A percentile compares a stretch with the other conserved stretches of the same genome.
phyloP scores from a whole-genome alignment of 2,888 invertebrate species.

The Phaedon cochleariae region DNA sequence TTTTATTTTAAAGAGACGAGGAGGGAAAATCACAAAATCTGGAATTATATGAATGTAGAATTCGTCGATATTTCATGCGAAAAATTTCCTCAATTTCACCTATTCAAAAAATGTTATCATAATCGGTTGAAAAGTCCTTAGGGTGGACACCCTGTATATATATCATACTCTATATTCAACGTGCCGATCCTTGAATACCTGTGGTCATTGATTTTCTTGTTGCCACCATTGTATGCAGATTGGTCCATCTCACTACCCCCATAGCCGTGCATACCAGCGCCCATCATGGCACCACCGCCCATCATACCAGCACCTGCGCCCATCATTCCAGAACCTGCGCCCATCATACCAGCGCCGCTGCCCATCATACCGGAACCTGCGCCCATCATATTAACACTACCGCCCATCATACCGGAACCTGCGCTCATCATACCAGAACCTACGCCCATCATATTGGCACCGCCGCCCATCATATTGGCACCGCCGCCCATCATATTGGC shows the following conservation, averaged over 20 bases:
- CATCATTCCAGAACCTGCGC: slow-evolving; percentile 40
- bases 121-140: neutral
- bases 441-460: slow-evolving; percentile 32
- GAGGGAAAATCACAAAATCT: no score
- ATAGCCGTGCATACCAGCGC: slow-evolving; percentile 29
- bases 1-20: no score
- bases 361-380: slow-evolving; percentile 19
- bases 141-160: neutral
- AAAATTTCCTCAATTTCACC: no score
- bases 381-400: slow-evolving; percentile 18
- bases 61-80: no score
- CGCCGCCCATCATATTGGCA: slow-evolving; percentile 31
- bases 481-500: slow-evolving; percentile 38
- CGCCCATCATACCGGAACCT: slow-evolving; percentile 26
- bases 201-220: slow-evolving; percentile 39
- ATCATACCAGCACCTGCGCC: slow-evolving; percentile 36
- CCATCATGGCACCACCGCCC: slow-evolving; percentile 50
- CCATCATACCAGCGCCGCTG: slow-evolving; percentile 50
- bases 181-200: slow-evolving; percentile 21
- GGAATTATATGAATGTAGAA: no score
- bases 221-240: slow-evolving; percentile 34
- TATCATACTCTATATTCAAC: neutral
- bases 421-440: slow-evolving; percentile 31
- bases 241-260: slow-evolving; percentile 33
- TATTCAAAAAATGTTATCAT: no score